A percentile compares a stretch with the other conserved stretches of the same genome.
phyloP scores from a whole-genome alignment of 2,888 invertebrate genomes.

The Andricus quercusramuli region DNA sequence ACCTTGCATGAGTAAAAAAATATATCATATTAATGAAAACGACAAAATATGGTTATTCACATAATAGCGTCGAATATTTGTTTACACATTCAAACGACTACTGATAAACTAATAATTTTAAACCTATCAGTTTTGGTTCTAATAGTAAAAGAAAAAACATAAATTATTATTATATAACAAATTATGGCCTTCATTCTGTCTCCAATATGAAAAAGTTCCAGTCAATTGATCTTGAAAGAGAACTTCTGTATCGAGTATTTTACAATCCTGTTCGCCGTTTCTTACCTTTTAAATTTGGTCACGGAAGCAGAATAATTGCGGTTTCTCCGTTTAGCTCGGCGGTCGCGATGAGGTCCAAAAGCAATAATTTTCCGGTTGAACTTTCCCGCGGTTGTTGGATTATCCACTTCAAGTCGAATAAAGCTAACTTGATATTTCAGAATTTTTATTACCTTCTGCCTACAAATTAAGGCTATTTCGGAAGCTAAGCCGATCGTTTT shows the following conservation, averaged over 20 bases:
- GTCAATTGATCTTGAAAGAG: not conserved
- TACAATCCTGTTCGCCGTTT: not conserved
- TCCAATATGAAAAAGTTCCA: too few species aligned
- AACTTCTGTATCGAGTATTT: not conserved
- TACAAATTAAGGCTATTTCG: not conserved
- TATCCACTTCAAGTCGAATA: not conserved
- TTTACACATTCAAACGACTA: too few species aligned
- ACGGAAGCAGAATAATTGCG: not conserved
- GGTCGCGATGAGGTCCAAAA: constrained; percentile 9
- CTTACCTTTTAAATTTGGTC: not conserved
- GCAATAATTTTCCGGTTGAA: constrained; percentile 21
- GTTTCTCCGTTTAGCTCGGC: not conserved
- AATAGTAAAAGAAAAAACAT: too few species aligned
- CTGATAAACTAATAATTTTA: too few species aligned
- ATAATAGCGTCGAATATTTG: not conserved
- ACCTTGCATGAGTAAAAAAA: too few species aligned
- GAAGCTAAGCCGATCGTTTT: not conserved
- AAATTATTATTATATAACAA: too few species aligned
- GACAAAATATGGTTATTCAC: too few species aligned
- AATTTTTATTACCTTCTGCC: not conserved
- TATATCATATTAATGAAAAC: too few species aligned
- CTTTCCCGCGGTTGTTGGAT: not conserved
- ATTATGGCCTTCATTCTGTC: too few species aligned
- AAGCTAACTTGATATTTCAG: not conserved
- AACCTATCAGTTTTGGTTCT: too few species aligned